Percentiles rank a stretch among this genome's conserved stretches.
Conservation (phyloP, 2,797 vertebrate genomes). For the Paramormyrops hopkinsi region DNA sequence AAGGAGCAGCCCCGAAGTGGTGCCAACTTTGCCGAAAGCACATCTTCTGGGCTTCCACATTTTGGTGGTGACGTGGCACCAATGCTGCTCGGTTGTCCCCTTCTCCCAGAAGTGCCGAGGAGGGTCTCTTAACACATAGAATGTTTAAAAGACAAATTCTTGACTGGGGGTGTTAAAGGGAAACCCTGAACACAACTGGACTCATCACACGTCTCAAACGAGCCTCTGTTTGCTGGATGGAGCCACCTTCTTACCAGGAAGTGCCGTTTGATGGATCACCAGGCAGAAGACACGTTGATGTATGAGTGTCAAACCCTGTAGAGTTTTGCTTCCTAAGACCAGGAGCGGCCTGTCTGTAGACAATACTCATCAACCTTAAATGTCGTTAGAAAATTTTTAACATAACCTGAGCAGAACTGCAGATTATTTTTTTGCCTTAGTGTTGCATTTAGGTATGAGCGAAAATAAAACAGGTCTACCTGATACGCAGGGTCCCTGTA, state of each 20-base stretch:
- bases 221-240: neutral
- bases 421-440: neutral
- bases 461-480: neutral
- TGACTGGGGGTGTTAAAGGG: neutral
- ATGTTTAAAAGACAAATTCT: neutral
- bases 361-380: neutral
- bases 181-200: neutral
- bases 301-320: neutral
- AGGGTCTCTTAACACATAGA: neutral
- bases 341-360: neutral
- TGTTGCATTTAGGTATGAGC: neutral
- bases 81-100: neutral
- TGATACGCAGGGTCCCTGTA: neutral
- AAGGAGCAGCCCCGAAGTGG: neutral
- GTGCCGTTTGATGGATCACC: neutral
- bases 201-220: neutral
- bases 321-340: neutral
- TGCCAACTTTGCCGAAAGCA: neutral
- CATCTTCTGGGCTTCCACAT: neutral
- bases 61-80: neutral
- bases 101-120: neutral
- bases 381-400: neutral
- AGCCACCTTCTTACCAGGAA: neutral
- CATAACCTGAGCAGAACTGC: neutral
- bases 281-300: neutral